Evolutionary conservation across 2,113 vertebrate species (phyloP), one percentile per base, ranked within the genome.

Genomic region (Kryptolebias marmoratus): DNA sequence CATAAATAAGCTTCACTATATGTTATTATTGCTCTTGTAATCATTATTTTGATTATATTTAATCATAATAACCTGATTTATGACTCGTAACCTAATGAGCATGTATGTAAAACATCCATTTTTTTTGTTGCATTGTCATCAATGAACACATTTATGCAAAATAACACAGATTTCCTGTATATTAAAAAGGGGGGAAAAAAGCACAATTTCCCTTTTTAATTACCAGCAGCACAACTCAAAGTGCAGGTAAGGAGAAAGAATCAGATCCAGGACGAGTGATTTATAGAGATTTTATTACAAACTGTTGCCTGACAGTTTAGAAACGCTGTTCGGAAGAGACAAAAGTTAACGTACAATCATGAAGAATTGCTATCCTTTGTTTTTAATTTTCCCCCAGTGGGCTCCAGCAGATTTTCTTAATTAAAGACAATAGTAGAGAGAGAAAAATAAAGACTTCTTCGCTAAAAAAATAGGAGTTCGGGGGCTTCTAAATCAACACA

Each of bases 221-320:
- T 22, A 22, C 22, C 22, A 22, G 22, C 22, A 22, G 22, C 22
- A 22, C 22, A 22, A 22, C 22, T 22, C 22, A 22, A 22, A 22
- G 22, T 22, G 22, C 22, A 22, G 22, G 22, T 22, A 22, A 22
- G 22, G 22, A 22, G 22, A 22, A 22, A 22, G 22, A 42, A 5
- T 70, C 0, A 81, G 67, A 1, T 74, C 61, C 71, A 68, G 11
- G 22, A 78, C 50, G 57, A 11, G 54, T 61, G 6, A 55, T 78
- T 74, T 72, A 60, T 58, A 70, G 59, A 64, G 60, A 71, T 86
- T 91, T 92, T 87, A 91, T 91, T 88, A 82, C 83, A 91, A 93
- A 92, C 90, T 93, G 89, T 91, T 90, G 83, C 90, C 89, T 89
- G 91, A 92, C 89, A 93, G 91, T 91, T 93, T 80, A 85, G 59